A percentile compares a stretch with the other conserved stretches of the same genome.
These are phyloP conservation scores for Vulpes vulpes DNA, from an alignment of 2,113 vertebrate genomes.

Conservation along the genomic window DNA sequence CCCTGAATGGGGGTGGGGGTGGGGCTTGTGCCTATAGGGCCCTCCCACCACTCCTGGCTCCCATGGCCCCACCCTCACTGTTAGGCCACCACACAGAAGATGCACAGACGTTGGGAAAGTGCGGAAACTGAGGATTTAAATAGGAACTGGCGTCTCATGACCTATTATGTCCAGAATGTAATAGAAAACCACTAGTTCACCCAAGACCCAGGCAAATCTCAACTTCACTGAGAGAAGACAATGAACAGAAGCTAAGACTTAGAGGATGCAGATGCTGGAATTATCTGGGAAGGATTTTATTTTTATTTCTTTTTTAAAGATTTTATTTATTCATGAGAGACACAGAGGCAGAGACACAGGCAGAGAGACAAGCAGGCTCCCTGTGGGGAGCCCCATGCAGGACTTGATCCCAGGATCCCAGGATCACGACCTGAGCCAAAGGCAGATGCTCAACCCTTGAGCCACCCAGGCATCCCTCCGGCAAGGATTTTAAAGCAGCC, in stretches of 20 bases:
- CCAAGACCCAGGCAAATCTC: not conserved
- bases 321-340: too few species aligned
- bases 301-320: too few species aligned
- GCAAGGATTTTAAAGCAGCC: not conserved
- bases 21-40: not conserved
- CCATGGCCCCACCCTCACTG: rapidly evolving
- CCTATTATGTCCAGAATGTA: not conserved
- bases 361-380: too few species aligned
- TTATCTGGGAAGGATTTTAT: not conserved
- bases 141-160: not conserved
- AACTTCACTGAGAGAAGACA: not conserved
- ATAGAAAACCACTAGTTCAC: not conserved
- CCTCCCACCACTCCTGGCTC: not conserved
- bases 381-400: too few species aligned
- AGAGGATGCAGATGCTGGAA: not conserved
- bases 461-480: too few species aligned
- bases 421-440: too few species aligned
- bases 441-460: too few species aligned
- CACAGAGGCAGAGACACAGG: too few species aligned
- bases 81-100: not conserved
- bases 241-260: not conserved
- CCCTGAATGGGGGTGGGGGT: too few species aligned
- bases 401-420: too few species aligned
- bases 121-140: not conserved
- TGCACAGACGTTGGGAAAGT: not conserved